Conservation (phyloP, 2,888 invertebrate species). For the Smittia sp. region DNA sequence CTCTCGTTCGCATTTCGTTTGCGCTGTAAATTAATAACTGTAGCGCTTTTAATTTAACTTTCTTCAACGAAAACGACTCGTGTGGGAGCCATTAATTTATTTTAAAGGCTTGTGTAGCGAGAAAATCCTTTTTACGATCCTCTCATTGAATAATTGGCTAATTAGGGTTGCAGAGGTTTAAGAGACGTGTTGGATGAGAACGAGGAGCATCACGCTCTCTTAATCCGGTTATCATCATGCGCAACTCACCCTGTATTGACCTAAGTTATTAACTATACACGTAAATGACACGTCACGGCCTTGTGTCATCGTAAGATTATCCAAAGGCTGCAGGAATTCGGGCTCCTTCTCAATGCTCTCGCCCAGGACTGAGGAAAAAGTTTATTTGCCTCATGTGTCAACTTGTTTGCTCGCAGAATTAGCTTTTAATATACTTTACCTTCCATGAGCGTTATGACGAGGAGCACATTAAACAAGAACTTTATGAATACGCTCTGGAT, state of each 20-base stretch:
- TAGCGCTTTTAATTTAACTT: too few species aligned
- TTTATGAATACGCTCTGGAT: conserved; percentile 26
- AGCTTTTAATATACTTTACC: conserved; percentile 2
- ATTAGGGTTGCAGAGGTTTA: too few species aligned
- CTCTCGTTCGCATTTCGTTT: conserved; percentile 54
- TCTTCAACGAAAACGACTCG: too few species aligned
- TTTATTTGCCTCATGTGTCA: not conserved
- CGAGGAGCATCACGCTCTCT: conserved; percentile 18
- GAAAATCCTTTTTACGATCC: too few species aligned
- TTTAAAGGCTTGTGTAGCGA: too few species aligned
- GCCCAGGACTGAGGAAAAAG: conserved; percentile 63
- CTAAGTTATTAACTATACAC: conserved; percentile 86
- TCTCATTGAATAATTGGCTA: too few species aligned
- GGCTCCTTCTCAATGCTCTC: conserved; percentile 66
- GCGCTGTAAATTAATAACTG: too few species aligned
- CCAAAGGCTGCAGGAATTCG: conserved; percentile 78
- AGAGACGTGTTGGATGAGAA: not conserved
- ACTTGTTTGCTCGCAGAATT: not conserved
- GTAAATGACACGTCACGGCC: conserved; percentile 86
- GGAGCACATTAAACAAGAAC: conserved; percentile 27
- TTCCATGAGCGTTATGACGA: conserved; percentile 33
- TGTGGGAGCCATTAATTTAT: too few species aligned
- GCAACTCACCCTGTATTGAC: conserved; percentile 73
- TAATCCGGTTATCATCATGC: not conserved
- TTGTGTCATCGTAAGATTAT: conserved; percentile 83